phyloP scores from a whole-genome alignment of 1,140 invertebrate species.

The Chrysomallon squamiferum region DNA sequence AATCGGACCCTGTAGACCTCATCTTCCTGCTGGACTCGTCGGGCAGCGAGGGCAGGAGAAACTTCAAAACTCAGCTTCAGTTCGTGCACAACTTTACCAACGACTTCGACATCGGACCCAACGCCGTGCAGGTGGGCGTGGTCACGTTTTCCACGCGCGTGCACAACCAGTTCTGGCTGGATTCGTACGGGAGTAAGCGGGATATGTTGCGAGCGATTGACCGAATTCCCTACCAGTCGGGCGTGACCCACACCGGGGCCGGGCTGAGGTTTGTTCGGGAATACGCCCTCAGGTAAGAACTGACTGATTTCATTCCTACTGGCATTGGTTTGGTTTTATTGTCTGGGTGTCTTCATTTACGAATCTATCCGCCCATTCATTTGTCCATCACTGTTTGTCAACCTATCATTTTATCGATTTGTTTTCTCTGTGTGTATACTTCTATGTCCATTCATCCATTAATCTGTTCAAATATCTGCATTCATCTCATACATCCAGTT shows the following conservation, averaged over 20 bases:
- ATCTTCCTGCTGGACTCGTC: constrained; percentile 43
- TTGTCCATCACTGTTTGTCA: no score
- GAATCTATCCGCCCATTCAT: no score
- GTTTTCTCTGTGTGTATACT: no score
- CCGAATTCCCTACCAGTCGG: constrained; percentile 16
- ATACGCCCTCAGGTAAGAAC: no score
- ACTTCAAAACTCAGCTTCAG: constrained; percentile 29
- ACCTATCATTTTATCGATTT: no score
- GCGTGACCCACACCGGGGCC: constrained; percentile 22
- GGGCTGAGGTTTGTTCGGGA: constrained; percentile 9
- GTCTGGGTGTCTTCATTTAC: no score
- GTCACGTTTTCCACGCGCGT: constrained; percentile 24
- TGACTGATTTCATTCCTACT: no score
- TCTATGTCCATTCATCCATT: no score
- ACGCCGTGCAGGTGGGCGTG: constrained; percentile 21
- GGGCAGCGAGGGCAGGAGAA: constrained; percentile 26
- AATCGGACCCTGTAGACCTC: constrained; percentile 33
- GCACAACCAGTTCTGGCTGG: constrained; percentile 10
- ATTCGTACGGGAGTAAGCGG: constrained; percentile 9
- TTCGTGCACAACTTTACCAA: constrained; percentile 31
- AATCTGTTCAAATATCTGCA: no score
- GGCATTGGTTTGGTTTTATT: no score
- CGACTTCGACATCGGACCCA: constrained; percentile 28
- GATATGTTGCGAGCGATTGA: constrained; percentile 12
- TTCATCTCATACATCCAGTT: no score